phyloP scores from a whole-genome alignment of 2,113 vertebrate species.

The Agapornis roseicollis region DNA sequence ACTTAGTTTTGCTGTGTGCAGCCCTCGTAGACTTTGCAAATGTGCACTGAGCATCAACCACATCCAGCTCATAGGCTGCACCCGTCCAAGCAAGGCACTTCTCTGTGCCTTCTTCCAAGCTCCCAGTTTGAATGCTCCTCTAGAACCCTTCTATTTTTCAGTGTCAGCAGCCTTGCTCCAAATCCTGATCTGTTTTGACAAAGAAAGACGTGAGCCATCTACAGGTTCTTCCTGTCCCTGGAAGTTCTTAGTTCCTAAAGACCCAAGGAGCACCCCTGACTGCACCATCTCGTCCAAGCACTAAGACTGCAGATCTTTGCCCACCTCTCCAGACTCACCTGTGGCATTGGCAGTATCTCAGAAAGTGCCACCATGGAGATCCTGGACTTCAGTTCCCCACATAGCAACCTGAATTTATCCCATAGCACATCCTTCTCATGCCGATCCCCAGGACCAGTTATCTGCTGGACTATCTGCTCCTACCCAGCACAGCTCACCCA shows the following conservation, averaged over 20 bases:
- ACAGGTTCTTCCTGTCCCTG: background rate
- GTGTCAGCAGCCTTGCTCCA: background rate
- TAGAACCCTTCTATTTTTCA: background rate
- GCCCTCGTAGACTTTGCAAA: background rate
- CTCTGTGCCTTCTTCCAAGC: background rate
- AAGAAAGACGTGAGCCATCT: background rate
- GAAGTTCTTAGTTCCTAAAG: background rate
- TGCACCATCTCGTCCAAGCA: background rate
- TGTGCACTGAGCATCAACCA: background rate
- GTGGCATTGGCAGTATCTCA: background rate
- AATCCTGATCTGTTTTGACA: background rate
- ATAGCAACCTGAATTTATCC: background rate
- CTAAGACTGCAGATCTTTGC: background rate
- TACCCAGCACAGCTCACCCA: background rate
- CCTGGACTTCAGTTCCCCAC: background rate
- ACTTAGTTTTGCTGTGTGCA: background rate
- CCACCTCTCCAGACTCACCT: background rate
- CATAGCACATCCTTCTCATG: background rate
- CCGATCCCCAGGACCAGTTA: background rate
- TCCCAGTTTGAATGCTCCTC: background rate
- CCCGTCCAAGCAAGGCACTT: background rate
- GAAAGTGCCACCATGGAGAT: background rate
- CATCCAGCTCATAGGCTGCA: background rate
- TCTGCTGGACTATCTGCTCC: background rate
- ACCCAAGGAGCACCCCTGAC: background rate